Conservation (phyloP, 2,797 vertebrate genomes). For the Okamejei kenojei region DNA sequence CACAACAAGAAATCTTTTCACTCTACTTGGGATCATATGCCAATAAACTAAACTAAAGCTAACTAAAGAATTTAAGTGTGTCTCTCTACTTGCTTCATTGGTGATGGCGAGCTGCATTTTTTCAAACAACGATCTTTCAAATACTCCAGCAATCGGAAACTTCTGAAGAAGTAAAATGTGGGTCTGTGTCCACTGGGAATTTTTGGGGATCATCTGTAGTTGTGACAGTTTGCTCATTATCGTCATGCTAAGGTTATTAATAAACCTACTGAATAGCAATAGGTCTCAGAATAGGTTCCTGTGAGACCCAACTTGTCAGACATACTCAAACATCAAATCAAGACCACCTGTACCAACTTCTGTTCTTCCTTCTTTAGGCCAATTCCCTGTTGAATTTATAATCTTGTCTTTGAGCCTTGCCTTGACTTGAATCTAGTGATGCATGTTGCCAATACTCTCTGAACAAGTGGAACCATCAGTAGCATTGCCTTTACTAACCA, state of each 20-base stretch:
- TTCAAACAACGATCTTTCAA: neutral
- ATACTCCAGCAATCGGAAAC: neutral
- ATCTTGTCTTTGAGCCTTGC: neutral
- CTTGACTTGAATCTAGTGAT: neutral
- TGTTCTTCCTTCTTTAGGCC: neutral
- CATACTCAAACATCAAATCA: neutral
- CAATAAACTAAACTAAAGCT: no score
- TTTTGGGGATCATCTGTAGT: neutral
- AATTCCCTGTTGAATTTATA: neutral
- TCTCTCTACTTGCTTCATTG: neutral
- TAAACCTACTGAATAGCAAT: constrained; percentile 13
- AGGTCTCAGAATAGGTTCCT: neutral
- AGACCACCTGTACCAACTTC: neutral
- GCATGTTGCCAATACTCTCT: neutral
- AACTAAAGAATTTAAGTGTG: no score
- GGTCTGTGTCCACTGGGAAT: neutral
- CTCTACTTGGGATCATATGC: no score
- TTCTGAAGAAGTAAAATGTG: neutral
- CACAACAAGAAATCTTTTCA: no score
- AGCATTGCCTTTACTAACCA: neutral
- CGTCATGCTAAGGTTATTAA: neutral
- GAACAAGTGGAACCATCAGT: neutral
- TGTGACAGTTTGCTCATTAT: constrained; percentile 3
- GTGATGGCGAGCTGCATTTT: neutral
- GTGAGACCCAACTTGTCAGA: neutral